These are phyloP conservation scores for Limosa lapponica DNA, from an alignment of 2,797 vertebrate genomes.

Conservation along the genomic window DNA sequence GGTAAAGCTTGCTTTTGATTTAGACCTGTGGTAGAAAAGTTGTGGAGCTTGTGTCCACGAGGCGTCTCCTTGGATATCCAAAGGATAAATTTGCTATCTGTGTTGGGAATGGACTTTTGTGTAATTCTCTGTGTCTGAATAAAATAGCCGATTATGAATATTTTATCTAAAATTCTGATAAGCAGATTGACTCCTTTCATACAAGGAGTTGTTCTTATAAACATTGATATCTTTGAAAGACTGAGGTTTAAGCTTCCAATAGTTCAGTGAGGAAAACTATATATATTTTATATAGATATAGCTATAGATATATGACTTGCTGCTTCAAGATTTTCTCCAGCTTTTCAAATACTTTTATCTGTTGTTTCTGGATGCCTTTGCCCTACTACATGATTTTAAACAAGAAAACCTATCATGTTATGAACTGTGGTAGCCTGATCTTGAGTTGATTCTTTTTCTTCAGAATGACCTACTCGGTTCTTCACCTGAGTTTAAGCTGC, in stretches of 20 bases:
- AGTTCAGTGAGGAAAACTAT: neutral
- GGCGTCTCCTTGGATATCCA: neutral
- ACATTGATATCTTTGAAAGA: neutral
- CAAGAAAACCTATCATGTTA: neutral
- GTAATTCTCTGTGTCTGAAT: neutral
- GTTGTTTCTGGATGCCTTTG: neutral
- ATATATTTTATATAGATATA: neutral
- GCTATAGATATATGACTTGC: accelerated
- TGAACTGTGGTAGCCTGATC: neutral
- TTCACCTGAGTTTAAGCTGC: neutral
- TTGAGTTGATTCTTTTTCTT: neutral
- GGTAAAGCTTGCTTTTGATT: neutral
- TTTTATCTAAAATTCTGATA: neutral
- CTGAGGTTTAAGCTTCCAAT: neutral
- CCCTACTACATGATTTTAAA: neutral
- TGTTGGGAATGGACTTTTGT: neutral
- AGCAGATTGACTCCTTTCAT: neutral
- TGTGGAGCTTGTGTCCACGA: neutral
- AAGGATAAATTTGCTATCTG: neutral
- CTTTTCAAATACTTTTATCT: neutral
- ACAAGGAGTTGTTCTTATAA: neutral
- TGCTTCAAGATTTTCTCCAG: neutral
- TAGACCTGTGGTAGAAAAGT: neutral
- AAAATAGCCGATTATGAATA: neutral
- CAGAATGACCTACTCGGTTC: neutral